These are phyloP conservation scores for Heliconius congener DNA, from an alignment of 1,140 invertebrate genomes.

Conservation along the genomic window DNA sequence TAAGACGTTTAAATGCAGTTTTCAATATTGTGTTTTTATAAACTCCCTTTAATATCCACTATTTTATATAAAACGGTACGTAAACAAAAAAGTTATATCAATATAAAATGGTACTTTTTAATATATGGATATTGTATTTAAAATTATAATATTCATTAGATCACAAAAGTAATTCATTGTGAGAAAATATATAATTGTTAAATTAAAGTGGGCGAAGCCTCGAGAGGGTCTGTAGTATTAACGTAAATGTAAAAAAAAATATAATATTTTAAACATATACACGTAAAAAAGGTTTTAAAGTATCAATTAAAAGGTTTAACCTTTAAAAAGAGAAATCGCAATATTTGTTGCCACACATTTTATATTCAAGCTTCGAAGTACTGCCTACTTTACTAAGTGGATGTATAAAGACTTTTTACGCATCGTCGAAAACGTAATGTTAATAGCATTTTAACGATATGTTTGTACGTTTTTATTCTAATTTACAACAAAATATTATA, in stretches of 20 bases:
- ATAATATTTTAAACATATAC: background rate
- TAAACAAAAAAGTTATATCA: no score
- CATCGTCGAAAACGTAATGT: background rate
- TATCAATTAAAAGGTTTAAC: slow-evolving; percentile 5
- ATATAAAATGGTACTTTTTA: no score
- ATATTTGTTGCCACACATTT: slow-evolving; percentile 3
- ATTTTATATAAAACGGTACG: no score
- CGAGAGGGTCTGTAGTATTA: no score
- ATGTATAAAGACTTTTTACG: background rate
- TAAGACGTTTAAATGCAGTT: no score
- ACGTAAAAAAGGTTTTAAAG: background rate
- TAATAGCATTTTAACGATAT: background rate
- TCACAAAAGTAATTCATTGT: no score
- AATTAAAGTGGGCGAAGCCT: no score
- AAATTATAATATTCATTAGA: no score
- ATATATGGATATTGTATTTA: no score
- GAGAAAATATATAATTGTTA: no score
- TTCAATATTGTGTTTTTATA: no score
- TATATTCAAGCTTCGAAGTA: background rate
- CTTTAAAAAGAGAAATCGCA: background rate
- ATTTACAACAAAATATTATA: background rate
- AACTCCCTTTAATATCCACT: no score
- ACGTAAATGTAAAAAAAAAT: background rate
- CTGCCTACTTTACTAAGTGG: background rate
- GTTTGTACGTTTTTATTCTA: background rate